These are phyloP conservation scores for Lycocorax pyrrhopterus DNA, from an alignment of 2,113 vertebrate genomes.

Conservation along the genomic window DNA sequence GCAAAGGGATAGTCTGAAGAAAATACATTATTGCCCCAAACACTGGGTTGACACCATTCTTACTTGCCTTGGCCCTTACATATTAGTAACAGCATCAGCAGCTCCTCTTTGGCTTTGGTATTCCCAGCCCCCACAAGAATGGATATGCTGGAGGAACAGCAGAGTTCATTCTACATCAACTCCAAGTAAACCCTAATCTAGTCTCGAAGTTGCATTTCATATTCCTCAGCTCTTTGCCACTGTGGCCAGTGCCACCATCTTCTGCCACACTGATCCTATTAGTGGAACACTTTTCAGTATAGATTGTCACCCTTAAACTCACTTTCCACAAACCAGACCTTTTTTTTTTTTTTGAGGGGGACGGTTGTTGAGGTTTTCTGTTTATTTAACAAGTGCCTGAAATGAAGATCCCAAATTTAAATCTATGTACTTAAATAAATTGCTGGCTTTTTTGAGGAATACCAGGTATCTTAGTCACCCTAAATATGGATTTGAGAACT, in stretches of 20 bases:
- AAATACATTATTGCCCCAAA: neutral
- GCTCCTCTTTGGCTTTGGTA: neutral
- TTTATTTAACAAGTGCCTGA: neutral
- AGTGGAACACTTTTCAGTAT: neutral
- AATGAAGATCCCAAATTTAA: neutral
- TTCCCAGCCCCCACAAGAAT: neutral
- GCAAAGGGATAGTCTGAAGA: neutral
- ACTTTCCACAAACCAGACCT: neutral
- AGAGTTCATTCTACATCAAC: rapidly evolving
- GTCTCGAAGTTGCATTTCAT: neutral
- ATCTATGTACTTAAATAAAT: neutral
- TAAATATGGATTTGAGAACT: neutral
- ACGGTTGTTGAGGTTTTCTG: neutral
- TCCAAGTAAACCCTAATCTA: neutral
- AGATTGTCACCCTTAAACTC: neutral
- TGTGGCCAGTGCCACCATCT: neutral
- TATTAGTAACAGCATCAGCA: neutral
- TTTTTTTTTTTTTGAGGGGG: neutral
- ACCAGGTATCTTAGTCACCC: neutral
- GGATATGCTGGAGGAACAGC: neutral
- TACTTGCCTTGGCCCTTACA: neutral
- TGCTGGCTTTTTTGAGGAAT: neutral
- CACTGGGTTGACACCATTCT: rapidly evolving
- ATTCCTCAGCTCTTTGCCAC: neutral
- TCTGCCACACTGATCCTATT: neutral